Conservation (phyloP, 2,113 vertebrate genomes). For the Helogale parvula region DNA sequence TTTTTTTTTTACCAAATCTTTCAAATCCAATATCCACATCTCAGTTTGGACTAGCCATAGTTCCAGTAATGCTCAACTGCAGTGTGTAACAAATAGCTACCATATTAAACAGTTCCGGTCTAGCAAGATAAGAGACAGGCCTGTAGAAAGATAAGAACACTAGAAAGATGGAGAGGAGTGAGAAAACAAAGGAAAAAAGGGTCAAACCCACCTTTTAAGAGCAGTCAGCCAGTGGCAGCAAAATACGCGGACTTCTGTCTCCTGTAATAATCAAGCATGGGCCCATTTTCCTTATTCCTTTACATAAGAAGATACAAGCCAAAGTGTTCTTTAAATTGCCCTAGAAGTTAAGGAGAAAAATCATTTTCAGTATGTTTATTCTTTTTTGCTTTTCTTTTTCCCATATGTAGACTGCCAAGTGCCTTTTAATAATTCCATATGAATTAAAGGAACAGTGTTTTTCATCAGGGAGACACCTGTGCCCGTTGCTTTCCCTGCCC, state of each 20-base stretch:
- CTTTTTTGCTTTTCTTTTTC: background rate
- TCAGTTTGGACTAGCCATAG: background rate
- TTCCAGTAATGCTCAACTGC: background rate
- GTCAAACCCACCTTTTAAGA: background rate
- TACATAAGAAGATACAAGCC: background rate
- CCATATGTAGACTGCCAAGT: background rate
- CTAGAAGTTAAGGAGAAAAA: background rate
- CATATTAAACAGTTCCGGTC: background rate
- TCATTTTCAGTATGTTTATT: background rate
- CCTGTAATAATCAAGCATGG: background rate
- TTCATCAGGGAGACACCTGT: background rate
- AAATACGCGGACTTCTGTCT: background rate
- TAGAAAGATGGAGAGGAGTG: background rate
- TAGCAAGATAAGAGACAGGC: background rate
- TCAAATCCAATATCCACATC: background rate
- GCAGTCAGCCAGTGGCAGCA: background rate
- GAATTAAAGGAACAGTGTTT: background rate
- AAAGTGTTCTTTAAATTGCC: background rate
- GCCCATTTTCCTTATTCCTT: background rate
- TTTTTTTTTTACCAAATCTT: background rate
- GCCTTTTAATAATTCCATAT: background rate
- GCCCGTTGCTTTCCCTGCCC: background rate
- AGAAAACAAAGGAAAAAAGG: background rate
- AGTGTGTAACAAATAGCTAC: background rate
- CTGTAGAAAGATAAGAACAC: background rate